phyloP scores from a whole-genome alignment of 2,888 invertebrate genomes.

The Xylota segnis region DNA sequence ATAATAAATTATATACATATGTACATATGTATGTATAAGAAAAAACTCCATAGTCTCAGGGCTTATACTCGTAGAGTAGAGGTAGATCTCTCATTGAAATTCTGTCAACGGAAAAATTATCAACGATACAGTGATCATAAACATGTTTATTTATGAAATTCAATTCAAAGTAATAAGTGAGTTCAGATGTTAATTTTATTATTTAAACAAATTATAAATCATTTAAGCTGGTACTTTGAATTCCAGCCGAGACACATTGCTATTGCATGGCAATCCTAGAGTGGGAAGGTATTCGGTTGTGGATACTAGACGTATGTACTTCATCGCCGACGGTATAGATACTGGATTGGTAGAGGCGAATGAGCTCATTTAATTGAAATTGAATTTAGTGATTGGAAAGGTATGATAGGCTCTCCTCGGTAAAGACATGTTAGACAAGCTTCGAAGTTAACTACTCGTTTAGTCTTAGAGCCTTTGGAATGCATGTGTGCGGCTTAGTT shows the following conservation, averaged over 20 bases:
- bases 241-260: constrained; percentile 53
- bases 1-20: constrained; percentile 64
- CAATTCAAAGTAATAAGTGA: constrained; percentile 71
- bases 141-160: constrained; percentile 75
- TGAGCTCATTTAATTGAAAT: too few species aligned
- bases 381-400: too few species aligned
- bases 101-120: constrained; percentile 65
- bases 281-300: constrained; percentile 4
- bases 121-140: constrained; percentile 66
- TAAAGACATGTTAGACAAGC: too few species aligned
- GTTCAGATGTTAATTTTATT: constrained; percentile 76
- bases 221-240: constrained; percentile 69
- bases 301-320: too few species aligned
- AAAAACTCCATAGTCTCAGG: constrained; percentile 16
- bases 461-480: too few species aligned
- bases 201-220: constrained; percentile 75
- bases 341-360: too few species aligned
- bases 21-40: too few species aligned
- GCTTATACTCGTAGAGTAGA: too few species aligned
- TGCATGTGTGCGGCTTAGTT: too few species aligned
- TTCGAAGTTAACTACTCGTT: too few species aligned
- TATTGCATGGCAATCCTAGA: constrained; percentile 21
- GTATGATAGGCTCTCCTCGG: too few species aligned
- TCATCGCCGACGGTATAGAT: too few species aligned
- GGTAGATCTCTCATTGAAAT: constrained; percentile 48